phyloP scores from a whole-genome alignment of 2,113 vertebrate species.

The Nerophis lumbriciformis region DNA sequence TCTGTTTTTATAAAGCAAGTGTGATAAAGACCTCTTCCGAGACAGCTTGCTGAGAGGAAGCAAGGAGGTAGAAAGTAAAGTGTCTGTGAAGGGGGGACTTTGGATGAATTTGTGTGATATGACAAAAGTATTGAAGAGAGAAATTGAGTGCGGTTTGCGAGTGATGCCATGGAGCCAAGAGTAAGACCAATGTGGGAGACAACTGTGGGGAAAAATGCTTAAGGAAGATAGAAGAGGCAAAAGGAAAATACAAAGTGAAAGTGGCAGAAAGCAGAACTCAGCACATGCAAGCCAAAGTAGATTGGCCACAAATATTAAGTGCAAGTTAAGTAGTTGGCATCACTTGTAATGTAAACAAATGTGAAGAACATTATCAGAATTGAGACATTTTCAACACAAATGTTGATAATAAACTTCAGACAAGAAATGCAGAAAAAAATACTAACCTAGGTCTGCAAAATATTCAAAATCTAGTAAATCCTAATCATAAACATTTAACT shows the following conservation, averaged over 20 bases:
- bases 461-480: no score
- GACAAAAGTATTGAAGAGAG: conserved; percentile 25
- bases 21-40: conserved; percentile 23
- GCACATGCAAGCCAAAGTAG: conserved; percentile 1
- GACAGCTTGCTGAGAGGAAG: conserved; percentile 11
- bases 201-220: background rate
- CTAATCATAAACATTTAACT: no score
- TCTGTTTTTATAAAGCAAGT: conserved; percentile 26
- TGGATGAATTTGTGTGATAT: conserved; percentile 21
- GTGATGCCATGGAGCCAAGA: background rate
- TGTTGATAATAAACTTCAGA: no score
- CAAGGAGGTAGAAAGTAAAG: conserved; percentile 20
- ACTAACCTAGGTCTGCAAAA: no score
- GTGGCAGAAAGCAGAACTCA: background rate
- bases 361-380: no score
- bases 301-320: background rate
- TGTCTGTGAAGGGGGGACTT: conserved; percentile 11
- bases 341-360: no score
- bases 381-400: no score
- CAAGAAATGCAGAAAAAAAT: no score
- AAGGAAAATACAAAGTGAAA: background rate
- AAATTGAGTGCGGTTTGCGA: conserved; percentile 18
- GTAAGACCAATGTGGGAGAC: no score
- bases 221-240: background rate
- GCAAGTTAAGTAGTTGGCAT: background rate